These are phyloP conservation scores for Rhorus exstirpatorius DNA, from an alignment of 2,888 invertebrate genomes.

Conservation along the genomic window DNA sequence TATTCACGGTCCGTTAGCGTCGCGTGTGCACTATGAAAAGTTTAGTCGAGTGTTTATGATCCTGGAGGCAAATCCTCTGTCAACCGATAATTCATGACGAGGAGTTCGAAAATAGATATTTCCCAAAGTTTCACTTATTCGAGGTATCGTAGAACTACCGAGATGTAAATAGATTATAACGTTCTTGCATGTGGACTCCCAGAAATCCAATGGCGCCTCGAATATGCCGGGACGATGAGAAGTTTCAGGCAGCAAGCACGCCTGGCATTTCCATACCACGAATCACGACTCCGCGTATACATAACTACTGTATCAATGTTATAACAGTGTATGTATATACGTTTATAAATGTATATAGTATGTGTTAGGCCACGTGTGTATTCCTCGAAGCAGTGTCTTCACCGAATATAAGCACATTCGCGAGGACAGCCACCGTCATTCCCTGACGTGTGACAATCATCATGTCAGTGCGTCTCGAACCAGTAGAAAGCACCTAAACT, in stretches of 20 bases:
- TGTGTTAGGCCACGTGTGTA: conserved; percentile 9
- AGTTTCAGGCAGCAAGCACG: conserved; percentile 58
- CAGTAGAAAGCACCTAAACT: background rate
- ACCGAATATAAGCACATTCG: conserved; percentile 30
- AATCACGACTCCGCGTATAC: conserved; percentile 51
- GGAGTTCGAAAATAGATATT: conserved; percentile 29
- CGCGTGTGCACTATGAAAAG: too few species aligned
- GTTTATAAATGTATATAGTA: background rate
- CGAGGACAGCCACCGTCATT: conserved; percentile 52
- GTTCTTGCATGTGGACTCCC: conserved; percentile 47
- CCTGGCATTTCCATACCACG: conserved; percentile 54
- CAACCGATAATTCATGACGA: background rate
- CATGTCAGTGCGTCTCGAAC: background rate
- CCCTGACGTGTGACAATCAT: conserved; percentile 35
- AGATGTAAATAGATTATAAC: conserved; percentile 57
- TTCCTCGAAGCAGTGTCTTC: background rate
- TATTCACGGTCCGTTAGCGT: too few species aligned
- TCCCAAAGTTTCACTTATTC: conserved; percentile 32
- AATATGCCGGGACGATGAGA: conserved; percentile 62
- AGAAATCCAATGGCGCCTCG: conserved; percentile 62
- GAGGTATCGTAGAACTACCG: conserved; percentile 13
- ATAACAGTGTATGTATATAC: conserved; percentile 16
- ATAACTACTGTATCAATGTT: conserved; percentile 53
- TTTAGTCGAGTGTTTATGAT: too few species aligned
- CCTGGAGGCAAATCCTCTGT: too few species aligned